These are phyloP conservation scores for Ficedula albicollis DNA, from an alignment of 2,797 vertebrate species.

Conservation along the genomic window DNA sequence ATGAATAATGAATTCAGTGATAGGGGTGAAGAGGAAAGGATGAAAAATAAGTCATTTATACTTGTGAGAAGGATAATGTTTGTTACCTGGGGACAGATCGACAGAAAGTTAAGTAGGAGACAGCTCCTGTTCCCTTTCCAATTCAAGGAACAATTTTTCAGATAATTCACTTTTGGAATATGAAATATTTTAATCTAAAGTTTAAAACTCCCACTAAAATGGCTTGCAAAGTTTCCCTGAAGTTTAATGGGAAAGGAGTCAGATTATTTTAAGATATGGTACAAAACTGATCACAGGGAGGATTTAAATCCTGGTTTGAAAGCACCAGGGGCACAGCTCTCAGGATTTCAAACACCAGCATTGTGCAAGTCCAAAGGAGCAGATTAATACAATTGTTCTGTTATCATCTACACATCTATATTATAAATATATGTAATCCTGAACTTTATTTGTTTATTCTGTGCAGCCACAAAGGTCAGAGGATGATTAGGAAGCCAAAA, in stretches of 20 bases:
- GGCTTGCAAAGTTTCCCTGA: neutral
- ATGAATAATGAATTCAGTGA: constrained; percentile 30
- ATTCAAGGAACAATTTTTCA: neutral
- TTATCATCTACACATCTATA: neutral
- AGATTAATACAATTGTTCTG: neutral
- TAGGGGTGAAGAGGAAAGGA: neutral
- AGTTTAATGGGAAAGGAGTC: neutral
- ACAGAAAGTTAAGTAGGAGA: neutral
- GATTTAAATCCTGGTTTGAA: neutral
- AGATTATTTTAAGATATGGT: neutral
- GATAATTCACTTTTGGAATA: neutral
- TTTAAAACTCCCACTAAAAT: neutral
- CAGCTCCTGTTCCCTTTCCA: neutral
- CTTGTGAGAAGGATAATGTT: neutral
- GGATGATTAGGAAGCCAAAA: neutral
- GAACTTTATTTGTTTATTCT: neutral
- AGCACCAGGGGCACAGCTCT: neutral
- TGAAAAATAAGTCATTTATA: neutral
- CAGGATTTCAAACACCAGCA: neutral
- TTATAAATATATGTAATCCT: neutral
- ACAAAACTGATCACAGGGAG: neutral
- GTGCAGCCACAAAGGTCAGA: constrained; percentile 4
- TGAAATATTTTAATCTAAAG: neutral
- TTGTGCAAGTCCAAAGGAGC: neutral
- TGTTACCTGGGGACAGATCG: neutral